Evolutionary conservation across 2,888 invertebrate species (phyloP).

Genomic region (Noctua janthina): DNA sequence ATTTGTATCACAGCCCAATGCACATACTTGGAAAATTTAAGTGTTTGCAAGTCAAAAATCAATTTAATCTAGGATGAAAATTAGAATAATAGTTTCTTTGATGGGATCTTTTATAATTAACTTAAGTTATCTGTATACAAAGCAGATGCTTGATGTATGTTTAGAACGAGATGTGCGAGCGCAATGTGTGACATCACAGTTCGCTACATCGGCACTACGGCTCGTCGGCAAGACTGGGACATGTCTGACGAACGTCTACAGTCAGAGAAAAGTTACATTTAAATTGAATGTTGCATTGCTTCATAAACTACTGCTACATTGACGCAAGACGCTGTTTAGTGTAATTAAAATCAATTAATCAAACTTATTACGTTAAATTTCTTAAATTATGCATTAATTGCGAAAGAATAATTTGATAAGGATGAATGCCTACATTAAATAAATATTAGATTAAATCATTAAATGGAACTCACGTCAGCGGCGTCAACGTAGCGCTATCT

Average conservation of each 20-base stretch:
- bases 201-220: conserved; percentile 28
- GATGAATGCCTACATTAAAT: conserved; percentile 43
- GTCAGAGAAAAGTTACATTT: conserved; percentile 58
- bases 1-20: conserved; percentile 72
- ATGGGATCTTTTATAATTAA: conserved; percentile 55
- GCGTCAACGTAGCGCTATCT: conserved; percentile 55
- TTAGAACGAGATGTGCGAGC: conserved; percentile 15
- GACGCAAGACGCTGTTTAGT: conserved; percentile 44
- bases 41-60: conserved; percentile 58
- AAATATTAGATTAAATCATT: conserved; percentile 57
- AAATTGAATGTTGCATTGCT: conserved; percentile 31
- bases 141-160: conserved; percentile 56
- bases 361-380: conserved; percentile 59
- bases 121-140: conserved; percentile 44
- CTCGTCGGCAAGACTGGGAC: conserved; percentile 21
- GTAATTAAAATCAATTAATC: conserved; percentile 53
- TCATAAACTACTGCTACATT: conserved; percentile 52
- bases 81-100: conserved; percentile 56
- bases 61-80: conserved; percentile 54
- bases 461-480: conserved; percentile 37
- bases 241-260: conserved; percentile 25
- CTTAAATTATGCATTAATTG: conserved; percentile 55
- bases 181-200: conserved; percentile 2
- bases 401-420: conserved; percentile 50
- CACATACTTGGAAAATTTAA: conserved; percentile 62